Evolutionary conservation across 2,113 vertebrate species (phyloP).

Genomic region (Gasterosteus aculeatus): DNA sequence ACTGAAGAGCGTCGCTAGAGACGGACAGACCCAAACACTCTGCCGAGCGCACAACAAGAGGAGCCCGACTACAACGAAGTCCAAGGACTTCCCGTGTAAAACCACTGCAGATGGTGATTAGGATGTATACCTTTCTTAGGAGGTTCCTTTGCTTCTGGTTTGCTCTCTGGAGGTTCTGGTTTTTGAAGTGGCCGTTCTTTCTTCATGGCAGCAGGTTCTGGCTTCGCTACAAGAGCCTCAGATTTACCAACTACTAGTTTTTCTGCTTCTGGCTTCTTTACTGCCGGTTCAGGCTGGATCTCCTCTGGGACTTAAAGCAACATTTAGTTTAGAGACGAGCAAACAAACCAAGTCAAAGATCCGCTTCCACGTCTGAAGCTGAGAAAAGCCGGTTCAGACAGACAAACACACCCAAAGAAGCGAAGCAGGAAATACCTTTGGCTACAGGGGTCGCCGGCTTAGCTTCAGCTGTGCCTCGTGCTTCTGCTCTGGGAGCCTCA

Average conservation of each 20-base stretch:
- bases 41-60: constrained; percentile 64
- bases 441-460: constrained; percentile 48
- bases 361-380: constrained; percentile 68
- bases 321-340: constrained; percentile 50
- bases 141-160: neutral
- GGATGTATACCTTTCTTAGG: constrained; percentile 68
- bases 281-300: constrained; percentile 37
- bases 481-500: constrained; percentile 36
- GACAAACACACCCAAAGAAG: constrained; percentile 29
- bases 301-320: constrained; percentile 84
- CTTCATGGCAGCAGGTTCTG: neutral
- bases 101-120: constrained; percentile 4
- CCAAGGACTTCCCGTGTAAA: neutral
- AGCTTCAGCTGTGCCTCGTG: constrained; percentile 47
- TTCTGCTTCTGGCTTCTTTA: constrained; percentile 47
- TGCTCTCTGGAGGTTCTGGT: neutral
- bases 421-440: constrained; percentile 78
- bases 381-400: constrained; percentile 21
- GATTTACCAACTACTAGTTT: constrained; percentile 43
- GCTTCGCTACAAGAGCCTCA: constrained; percentile 20
- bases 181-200: neutral
- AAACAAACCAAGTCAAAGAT: constrained; percentile 61
- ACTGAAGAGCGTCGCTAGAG: constrained; percentile 29
- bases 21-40: constrained; percentile 53
- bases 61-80: neutral